Base-by-base conservation (phyloP, 2,113 vertebrate species). In the Chionis minor region DNA sequence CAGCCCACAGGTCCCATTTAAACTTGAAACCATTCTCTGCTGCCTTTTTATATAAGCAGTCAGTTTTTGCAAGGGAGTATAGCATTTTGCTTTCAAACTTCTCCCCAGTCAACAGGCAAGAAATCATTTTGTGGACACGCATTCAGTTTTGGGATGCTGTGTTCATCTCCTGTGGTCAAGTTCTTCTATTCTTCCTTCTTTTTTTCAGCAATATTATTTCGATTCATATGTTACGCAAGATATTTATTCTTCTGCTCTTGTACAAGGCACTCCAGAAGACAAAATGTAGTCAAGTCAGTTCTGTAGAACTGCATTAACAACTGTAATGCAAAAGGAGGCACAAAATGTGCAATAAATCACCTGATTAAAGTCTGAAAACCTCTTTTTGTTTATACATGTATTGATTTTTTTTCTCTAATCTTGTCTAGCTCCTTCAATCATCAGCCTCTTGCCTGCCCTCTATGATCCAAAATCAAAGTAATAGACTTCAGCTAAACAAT, bases 401-500 rank as follows among this genome's bases (percentile, higher is more conserved):
- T 95, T 96, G 96, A 98, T 96, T 97, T 90, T 93, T 87, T 87
- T 88, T 88, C 77, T 95, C 69, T 96, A 94, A 96, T 97, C 84
- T 95, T 80, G 79, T 96, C 85, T 91, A 45, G 30, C 66, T 94
- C 73, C 80, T 97, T 96, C 92, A 95, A 81, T 96, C 54, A 83
- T 95, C 79, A 90, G 58, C 83, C n/a, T 45, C 83, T 97, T 88
- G 82, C 71, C 49, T 95, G 47, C 88, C 93, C 65, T 96, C 94
- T 93, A 51, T 92, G 96, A 97, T 70, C 55, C 72, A 90, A 94
- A 97, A 95, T 95, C 86, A 96, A 95, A 88, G 72, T 58, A 92
- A 96, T 86, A 97, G 95, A 94, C 58, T 96, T 95, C 89, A 94
- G 33, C 88, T 91, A 90, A 97, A 97, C 91, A 97, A 97, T 94